phyloP scores from a whole-genome alignment of 2,888 invertebrate species.

The Charanyca ferruginea region DNA sequence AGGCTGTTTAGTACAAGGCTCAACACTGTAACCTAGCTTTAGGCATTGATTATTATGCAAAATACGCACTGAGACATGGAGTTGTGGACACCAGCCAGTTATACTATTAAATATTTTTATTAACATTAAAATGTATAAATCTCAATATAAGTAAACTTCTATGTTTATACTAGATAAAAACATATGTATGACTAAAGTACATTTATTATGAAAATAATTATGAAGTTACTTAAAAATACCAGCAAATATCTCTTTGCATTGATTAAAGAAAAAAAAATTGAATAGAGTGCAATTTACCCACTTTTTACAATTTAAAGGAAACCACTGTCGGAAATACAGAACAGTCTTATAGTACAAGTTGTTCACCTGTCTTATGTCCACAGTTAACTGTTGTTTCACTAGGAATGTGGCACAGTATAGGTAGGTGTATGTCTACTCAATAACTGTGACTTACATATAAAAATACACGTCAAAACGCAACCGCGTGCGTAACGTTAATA shows the following conservation, averaged over 20 bases:
- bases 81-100: too few relatives aligned
- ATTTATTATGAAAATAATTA: background rate
- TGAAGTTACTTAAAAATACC: background rate
- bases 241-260: background rate
- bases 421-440: background rate
- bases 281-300: background rate
- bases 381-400: constrained; percentile 41
- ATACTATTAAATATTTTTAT: too few relatives aligned
- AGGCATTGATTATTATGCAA: too few relatives aligned
- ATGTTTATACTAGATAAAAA: too few relatives aligned
- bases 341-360: background rate
- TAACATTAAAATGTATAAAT: too few relatives aligned
- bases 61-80: too few relatives aligned
- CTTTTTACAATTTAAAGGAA: background rate
- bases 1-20: too few relatives aligned
- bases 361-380: constrained; percentile 34
- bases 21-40: too few relatives aligned
- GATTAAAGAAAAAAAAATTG: background rate
- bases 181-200: background rate
- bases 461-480: constrained; percentile 14
- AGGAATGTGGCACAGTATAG: constrained; percentile 38
- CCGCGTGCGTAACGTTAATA: constrained; percentile 5
- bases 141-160: too few relatives aligned
- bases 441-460: constrained; percentile 26
- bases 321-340: background rate